Percentiles rank a stretch among this genome's conserved stretches.
Evolutionary conservation across 2,113 vertebrate genomes (phyloP).

Genomic region (Progne subis): DNA sequence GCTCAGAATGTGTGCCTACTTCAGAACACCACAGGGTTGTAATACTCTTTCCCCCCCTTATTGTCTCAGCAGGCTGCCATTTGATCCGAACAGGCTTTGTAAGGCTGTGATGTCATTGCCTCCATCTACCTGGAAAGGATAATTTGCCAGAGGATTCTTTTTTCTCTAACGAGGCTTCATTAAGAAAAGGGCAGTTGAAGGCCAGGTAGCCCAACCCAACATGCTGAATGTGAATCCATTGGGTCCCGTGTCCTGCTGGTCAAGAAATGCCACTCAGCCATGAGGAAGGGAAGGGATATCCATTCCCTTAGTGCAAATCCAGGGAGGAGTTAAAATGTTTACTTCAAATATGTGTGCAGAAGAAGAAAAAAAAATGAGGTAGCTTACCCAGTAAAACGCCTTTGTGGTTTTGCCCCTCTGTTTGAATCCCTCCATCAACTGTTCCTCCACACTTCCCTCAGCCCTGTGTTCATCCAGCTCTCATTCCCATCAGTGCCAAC

Average conservation of each 20-base stretch:
- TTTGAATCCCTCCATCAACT: not conserved
- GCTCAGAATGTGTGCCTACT: not conserved
- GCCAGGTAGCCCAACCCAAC: not conserved
- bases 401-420: not conserved
- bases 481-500: not conserved
- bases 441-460: not conserved
- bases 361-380: not conserved
- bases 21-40: not conserved
- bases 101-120: not conserved
- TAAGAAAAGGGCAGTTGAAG: not conserved
- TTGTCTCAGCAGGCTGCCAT: not conserved
- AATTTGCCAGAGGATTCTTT: not conserved
- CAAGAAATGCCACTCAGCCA: not conserved
- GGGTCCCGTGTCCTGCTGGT: not conserved
- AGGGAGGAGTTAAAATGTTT: not conserved
- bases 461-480: not conserved
- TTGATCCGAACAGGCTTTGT: not conserved
- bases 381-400: not conserved
- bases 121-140: not conserved
- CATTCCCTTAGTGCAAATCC: not conserved
- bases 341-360: fast-evolving
- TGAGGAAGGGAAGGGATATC: not conserved
- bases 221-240: not conserved
- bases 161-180: not conserved
- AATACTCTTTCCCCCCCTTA: not conserved